Evolutionary conservation across 2,888 invertebrate species (phyloP).

Genomic region (Ephialtes manifestator): DNA sequence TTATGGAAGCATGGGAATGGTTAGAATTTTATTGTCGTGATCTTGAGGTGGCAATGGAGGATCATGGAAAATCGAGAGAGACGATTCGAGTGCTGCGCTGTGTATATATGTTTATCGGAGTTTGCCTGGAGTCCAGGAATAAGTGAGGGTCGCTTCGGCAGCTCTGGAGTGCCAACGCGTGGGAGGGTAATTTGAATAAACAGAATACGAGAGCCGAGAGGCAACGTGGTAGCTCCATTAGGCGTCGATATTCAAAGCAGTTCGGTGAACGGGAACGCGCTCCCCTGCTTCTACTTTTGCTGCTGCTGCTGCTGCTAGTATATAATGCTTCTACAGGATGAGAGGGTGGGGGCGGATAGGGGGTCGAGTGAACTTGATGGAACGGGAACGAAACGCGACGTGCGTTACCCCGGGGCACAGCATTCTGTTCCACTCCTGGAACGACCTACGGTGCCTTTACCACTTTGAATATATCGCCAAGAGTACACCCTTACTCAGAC

Average conservation of each 20-base stretch:
- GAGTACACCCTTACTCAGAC: background rate
- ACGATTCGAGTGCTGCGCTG: constrained; percentile 2
- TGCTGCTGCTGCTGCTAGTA: background rate
- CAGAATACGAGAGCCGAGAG: constrained; percentile 72
- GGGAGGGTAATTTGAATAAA: constrained; percentile 79
- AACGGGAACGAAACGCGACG: constrained; percentile 61
- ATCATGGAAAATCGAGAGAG: constrained; percentile 12
- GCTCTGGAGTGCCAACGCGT: constrained; percentile 36
- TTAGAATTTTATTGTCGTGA: constrained; percentile 23
- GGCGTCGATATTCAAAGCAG: constrained; percentile 79
- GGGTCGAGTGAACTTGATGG: constrained; percentile 51
- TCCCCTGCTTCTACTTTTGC: constrained; percentile 11
- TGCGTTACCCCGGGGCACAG: constrained; percentile 20
- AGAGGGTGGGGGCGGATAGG: background rate
- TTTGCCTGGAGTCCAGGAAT: constrained; percentile 24
- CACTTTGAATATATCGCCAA: constrained; percentile 38
- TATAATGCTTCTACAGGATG: background rate
- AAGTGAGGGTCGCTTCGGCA: constrained; percentile 25
- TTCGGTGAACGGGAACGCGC: constrained; percentile 47
- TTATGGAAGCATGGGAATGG: background rate
- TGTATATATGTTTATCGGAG: constrained; percentile 23
- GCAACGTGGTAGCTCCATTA: constrained; percentile 77
- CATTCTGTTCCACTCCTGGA: constrained; percentile 19
- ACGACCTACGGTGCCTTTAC: constrained; percentile 30
- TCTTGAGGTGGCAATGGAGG: background rate